Base-by-base conservation (phyloP, 2,888 invertebrate genomes). In the Carcina quercana region DNA sequence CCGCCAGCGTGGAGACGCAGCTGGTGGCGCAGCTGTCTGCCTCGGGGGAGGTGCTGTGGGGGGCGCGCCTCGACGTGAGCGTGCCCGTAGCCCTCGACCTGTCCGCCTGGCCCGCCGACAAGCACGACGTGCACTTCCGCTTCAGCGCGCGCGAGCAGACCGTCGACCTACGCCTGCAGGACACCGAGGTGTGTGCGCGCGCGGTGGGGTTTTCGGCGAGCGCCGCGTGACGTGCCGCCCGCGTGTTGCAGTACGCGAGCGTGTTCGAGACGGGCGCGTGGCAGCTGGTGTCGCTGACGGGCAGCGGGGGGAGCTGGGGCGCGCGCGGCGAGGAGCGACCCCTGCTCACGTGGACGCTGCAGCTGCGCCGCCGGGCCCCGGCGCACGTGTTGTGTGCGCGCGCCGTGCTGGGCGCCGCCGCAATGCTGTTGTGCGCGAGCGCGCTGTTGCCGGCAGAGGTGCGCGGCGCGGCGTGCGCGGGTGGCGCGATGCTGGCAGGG, bases 91-190 rank as follows among this genome's bases (percentile, higher is more conserved):
- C 50, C 2, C 42, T 82, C 32, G 44, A 53, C 13, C 76, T 94
- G 30, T 69, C 82, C 10, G 73, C 85, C 38, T 95, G 94, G 94
- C 95, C 95, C 0, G 87, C 82, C 27, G 95, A 95, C 64, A 71
- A 71, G 4, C 94, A 95, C 60, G 67, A 59, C 0, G 92, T 91
- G 49, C 53, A 61, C 25, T 69, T 94, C 37, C 86, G 86, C 51
- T 87, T 95, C 38, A 93, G 92, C 1, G 93, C 94, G 0, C 90
- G 93, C 88, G 87, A 89, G 0, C 87, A 89, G 54, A 80, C 83
- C 32, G 86, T 86, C 0, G 85, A 87, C 4, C 28, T 78, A 6
- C 34, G 34, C 1, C 37, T 68, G 8, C 46, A 33, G 12, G 54
- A 67, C 2, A 38, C 53, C 8, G 45, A 57, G 58, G 74, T 74